Percentiles rank a stretch among this genome's conserved stretches.
Evolutionary conservation across 2,797 vertebrate species (phyloP).

Genomic region (Thaleichthys pacificus): DNA sequence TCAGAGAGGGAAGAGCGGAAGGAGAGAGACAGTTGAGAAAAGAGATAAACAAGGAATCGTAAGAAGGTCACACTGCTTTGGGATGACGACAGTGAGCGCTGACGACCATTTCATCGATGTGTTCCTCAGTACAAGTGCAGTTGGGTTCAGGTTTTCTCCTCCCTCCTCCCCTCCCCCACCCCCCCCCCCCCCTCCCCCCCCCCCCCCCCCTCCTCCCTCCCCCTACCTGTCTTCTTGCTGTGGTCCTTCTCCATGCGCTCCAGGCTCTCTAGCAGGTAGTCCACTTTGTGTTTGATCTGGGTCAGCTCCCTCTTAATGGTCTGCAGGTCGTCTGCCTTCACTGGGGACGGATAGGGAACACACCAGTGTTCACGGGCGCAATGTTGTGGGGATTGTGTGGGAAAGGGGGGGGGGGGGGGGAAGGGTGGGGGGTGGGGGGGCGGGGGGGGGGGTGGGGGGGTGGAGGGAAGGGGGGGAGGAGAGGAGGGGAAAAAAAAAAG

Average conservation of each 20-base stretch:
- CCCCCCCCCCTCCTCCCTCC: neutral
- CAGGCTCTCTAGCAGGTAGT: slow-evolving; percentile 84
- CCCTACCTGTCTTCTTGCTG: slow-evolving; percentile 79
- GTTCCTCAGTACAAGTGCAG: too few species aligned
- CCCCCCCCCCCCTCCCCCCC: too few species aligned
- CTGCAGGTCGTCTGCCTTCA: slow-evolving; percentile 85
- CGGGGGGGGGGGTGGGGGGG: too few species aligned
- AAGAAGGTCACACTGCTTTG: neutral
- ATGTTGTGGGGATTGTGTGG: too few species aligned
- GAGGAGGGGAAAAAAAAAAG: slow-evolving; percentile 86
- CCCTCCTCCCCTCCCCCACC: neutral
- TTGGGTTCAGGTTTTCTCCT: too few species aligned
- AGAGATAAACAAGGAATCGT: neutral
- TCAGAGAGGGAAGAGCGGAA: too few species aligned
- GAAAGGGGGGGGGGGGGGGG: too few species aligned
- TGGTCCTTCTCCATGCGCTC: slow-evolving; percentile 88
- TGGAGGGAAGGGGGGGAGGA: too few species aligned
- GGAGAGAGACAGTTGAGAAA: neutral
- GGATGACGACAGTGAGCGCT: neutral
- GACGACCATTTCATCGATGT: neutral
- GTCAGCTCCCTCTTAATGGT: slow-evolving; percentile 86
- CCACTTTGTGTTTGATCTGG: slow-evolving; percentile 90
- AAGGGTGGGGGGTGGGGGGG: too few species aligned
- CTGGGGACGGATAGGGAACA: slow-evolving; percentile 49
- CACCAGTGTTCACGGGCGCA: too few species aligned